phyloP scores from a whole-genome alignment of 1,140 invertebrate genomes.

The Drosophila orena region DNA sequence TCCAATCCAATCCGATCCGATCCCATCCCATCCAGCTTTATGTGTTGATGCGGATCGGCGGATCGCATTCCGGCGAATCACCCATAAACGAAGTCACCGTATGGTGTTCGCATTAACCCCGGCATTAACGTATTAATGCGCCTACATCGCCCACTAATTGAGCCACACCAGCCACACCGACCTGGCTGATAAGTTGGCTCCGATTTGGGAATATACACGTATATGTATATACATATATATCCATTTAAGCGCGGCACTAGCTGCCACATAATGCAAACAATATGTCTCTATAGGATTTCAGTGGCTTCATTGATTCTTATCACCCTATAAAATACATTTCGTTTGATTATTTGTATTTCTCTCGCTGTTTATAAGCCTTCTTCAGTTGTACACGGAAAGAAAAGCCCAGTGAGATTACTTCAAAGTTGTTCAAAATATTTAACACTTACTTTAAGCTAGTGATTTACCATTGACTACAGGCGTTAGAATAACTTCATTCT shows the following conservation, averaged over 20 bases:
- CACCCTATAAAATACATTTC: slow-evolving; percentile 85
- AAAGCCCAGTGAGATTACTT: not conserved
- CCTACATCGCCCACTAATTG: slow-evolving; percentile 82
- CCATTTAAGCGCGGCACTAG: slow-evolving; percentile 12
- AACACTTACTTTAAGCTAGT: no score
- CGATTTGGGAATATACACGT: slow-evolving; percentile 25
- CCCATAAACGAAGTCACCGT: slow-evolving; percentile 66
- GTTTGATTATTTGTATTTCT: slow-evolving; percentile 84
- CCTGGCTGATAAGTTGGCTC: slow-evolving; percentile 46
- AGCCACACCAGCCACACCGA: slow-evolving; percentile 57
- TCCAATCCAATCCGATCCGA: not conserved
- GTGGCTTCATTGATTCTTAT: slow-evolving; percentile 85
- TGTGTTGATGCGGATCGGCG: slow-evolving; percentile 6
- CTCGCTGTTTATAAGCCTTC: slow-evolving; percentile 68
- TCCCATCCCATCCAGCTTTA: not conserved
- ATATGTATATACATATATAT: not conserved
- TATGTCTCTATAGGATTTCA: slow-evolving; percentile 85
- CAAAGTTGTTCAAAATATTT: no score
- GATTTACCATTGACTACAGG: no score
- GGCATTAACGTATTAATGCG: slow-evolving; percentile 79
- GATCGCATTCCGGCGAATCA: slow-evolving; percentile 70
- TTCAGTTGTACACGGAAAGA: not conserved
- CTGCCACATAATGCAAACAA: slow-evolving; percentile 84
- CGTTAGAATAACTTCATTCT: no score
- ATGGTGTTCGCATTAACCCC: slow-evolving; percentile 50